Evolutionary conservation across 2,113 vertebrate genomes (phyloP).

Genomic region (Falco punctatus): DNA sequence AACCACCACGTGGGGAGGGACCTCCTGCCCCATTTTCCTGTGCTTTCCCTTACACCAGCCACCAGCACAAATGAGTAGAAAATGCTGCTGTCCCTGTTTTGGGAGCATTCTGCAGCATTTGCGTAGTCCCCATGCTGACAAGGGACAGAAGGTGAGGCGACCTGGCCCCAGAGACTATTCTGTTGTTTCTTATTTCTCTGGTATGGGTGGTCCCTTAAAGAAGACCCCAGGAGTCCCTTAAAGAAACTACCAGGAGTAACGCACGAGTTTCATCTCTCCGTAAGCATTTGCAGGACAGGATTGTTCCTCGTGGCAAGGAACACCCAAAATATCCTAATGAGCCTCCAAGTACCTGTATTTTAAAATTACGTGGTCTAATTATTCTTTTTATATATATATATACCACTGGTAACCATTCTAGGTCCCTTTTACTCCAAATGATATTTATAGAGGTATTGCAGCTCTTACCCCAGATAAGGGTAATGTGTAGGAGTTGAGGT

Average conservation of each 20-base stretch:
- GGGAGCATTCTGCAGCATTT: background rate
- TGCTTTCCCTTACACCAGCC: background rate
- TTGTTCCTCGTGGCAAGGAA: background rate
- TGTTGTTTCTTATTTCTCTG: background rate
- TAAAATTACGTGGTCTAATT: background rate
- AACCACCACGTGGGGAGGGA: rapidly evolving
- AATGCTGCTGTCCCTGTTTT: background rate
- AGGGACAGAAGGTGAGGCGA: rapidly evolving
- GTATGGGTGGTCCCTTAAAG: background rate
- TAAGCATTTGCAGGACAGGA: background rate
- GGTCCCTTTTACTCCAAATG: background rate
- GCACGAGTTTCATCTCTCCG: background rate
- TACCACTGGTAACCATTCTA: background rate
- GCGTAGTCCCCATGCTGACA: background rate
- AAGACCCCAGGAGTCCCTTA: background rate
- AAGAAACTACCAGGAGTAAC: background rate
- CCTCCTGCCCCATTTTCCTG: rapidly evolving
- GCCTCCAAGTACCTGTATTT: background rate
- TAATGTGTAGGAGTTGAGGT: background rate
- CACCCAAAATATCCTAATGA: background rate
- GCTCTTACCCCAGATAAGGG: background rate
- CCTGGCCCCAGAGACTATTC: background rate
- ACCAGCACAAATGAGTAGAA: background rate
- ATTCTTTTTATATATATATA: background rate
- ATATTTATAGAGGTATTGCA: background rate